Evolutionary conservation across 23 tunicate genomes (phyloP).

Genomic region (Aplidium turbinatum): DNA sequence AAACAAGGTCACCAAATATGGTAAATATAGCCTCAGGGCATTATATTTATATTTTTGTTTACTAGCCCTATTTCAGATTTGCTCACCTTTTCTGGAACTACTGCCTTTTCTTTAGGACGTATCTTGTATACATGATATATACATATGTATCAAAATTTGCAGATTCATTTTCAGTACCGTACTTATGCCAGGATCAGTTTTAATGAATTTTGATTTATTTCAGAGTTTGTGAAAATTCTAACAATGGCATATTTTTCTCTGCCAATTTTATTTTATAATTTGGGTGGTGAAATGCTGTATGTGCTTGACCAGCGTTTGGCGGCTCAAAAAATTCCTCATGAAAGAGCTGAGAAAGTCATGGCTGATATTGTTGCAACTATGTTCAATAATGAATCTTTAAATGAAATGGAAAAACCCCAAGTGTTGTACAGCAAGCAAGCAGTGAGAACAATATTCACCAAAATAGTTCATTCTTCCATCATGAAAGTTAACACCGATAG

Average conservation of each 20-base stretch:
- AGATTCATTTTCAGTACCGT: no score
- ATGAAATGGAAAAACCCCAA: constrained; percentile 61
- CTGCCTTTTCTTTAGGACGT: no score
- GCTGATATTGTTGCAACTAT: constrained; percentile 62
- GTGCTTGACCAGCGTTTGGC: constrained; percentile 83
- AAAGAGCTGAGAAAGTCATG: constrained; percentile 53
- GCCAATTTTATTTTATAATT: constrained; percentile 77
- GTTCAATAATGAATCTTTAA: constrained; percentile 51
- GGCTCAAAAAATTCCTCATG: constrained; percentile 61
- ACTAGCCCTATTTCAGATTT: no score
- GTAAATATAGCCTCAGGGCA: no score
- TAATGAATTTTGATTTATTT: no score
- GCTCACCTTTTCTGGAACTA: no score
- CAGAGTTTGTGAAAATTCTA: not conserved
- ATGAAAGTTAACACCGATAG: constrained; percentile 81
- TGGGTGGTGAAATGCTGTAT: constrained; percentile 93
- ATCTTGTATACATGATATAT: no score
- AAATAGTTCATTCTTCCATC: constrained; percentile 75
- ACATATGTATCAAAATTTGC: no score
- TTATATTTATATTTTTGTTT: no score
- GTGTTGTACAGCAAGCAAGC: constrained; percentile 53
- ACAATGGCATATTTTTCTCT: constrained; percentile 59
- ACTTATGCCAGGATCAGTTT: no score
- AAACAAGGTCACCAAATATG: no score
- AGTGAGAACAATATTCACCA: constrained; percentile 44